A percentile compares a stretch with the other conserved stretches of the same genome.
These are phyloP conservation scores for Lamellibrachia satsuma DNA, from an alignment of 2,888 invertebrate genomes.

Conservation along the genomic window DNA sequence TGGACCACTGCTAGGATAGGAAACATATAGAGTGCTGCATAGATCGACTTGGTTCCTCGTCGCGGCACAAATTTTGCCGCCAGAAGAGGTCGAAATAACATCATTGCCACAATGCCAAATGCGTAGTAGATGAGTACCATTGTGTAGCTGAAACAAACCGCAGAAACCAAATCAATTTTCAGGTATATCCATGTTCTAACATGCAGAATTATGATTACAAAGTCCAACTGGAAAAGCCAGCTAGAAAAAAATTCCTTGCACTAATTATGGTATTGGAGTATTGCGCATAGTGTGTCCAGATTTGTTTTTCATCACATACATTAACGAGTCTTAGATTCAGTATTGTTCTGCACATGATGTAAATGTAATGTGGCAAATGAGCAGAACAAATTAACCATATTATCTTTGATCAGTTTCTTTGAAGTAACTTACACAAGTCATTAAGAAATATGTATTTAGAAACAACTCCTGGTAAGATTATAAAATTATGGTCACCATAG, in stretches of 20 bases:
- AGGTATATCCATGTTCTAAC: background rate
- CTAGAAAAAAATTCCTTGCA: background rate
- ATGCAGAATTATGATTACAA: background rate
- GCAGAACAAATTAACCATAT: no score
- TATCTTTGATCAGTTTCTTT: no score
- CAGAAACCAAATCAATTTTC: background rate
- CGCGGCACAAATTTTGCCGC: conserved; percentile 67
- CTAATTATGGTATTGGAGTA: no score
- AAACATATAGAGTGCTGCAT: conserved; percentile 92
- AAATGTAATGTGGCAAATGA: no score
- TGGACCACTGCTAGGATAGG: conserved; percentile 87
- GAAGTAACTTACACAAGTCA: no score
- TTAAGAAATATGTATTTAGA: no score
- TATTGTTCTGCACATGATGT: no score
- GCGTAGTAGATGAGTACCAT: conserved; percentile 91
- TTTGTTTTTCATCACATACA: no score
- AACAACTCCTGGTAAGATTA: no score
- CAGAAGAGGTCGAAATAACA: conserved; percentile 80
- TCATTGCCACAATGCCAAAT: conserved; percentile 80
- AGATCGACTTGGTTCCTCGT: conserved; percentile 74
- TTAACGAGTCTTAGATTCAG: no score
- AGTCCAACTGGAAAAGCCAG: background rate
- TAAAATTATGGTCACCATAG: no score
- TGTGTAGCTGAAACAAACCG: conserved; percentile 78
- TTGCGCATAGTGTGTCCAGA: no score